Base-by-base conservation (phyloP, 2,797 vertebrate species). In the Hapalemur alaotrensis region DNA sequence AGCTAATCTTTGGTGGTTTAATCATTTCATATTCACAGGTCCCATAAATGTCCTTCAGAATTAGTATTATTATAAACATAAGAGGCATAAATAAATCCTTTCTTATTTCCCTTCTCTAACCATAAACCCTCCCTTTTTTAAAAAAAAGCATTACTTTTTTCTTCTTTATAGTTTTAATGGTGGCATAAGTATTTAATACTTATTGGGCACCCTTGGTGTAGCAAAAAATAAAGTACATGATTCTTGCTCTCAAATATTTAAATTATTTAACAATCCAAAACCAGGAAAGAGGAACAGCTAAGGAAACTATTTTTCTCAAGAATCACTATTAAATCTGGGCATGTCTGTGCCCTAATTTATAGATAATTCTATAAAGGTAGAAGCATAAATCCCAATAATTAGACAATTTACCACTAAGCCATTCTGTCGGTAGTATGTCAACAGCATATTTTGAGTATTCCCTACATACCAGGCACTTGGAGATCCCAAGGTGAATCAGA, bases 181-280 rank as follows among this genome's bases (percentile, higher is more conserved):
- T 94, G 13, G 23, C 11, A 43, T 82, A 48, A 38, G 25, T 91
- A 54, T 82, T 97, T 86, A 86, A 89, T 95, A 93, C 95, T 93
- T 94, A 89, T 61, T 81, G 48, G 72, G 23, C 11, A 83, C 32
- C 8, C 25, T 18, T 32, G 79, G 35, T 52, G 22, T 67, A 83
- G 63, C 80, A 83, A 89, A 54, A 72, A 52, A 41, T 28, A 78
- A 72, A 92, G 87, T 83, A 69, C 43, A 78, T 43, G 61, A 78
- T 78, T 35, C 54, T 95, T 94, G n/a, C 25, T 91, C 59, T 76
- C 85, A 84, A 92, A 92, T 88, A 76, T 76, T 96, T 97, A 93
- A 93, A 93, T 97, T 88, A 94, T 95, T 96, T 91, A 96, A 89
- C 32, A 78, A 54, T 30, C 41, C 50, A 14, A 95, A 91, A 28